Evolutionary conservation across 2,888 invertebrate genomes (phyloP).

Genomic region (Dasypolia templi): DNA sequence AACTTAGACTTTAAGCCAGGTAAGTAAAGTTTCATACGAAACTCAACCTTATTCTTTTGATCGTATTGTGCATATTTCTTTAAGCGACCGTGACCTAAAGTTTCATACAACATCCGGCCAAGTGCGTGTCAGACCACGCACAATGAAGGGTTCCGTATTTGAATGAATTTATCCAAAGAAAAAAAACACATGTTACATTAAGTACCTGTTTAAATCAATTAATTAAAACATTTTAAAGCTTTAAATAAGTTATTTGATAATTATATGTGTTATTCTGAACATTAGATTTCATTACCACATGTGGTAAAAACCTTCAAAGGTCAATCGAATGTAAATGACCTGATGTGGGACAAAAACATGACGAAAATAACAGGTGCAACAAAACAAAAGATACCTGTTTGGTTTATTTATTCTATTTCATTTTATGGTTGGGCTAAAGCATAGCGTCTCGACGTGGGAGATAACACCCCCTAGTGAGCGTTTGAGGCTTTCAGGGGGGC

Average conservation of each 20-base stretch:
- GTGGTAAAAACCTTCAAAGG: background rate
- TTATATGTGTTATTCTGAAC: background rate
- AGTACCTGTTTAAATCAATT: background rate
- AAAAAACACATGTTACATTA: no score
- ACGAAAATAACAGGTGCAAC: background rate
- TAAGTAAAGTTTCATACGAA: background rate
- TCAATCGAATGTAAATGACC: conserved; percentile 6
- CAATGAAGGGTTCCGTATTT: no score
- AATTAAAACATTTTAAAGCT: background rate
- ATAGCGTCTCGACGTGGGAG: no score
- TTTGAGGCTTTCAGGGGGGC: no score
- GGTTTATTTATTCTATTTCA: background rate
- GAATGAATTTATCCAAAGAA: no score
- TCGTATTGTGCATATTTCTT: background rate
- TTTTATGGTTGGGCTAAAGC: no score
- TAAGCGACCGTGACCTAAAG: background rate
- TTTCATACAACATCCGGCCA: no score
- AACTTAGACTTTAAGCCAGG: background rate
- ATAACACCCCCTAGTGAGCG: no score
- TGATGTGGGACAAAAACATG: background rate
- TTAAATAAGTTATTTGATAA: background rate
- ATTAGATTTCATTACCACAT: background rate
- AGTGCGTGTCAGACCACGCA: no score
- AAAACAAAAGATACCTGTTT: background rate
- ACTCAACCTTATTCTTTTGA: background rate